Evolutionary conservation across 2,113 vertebrate species (phyloP).

Genomic region (Lepisosteus osseus): DNA sequence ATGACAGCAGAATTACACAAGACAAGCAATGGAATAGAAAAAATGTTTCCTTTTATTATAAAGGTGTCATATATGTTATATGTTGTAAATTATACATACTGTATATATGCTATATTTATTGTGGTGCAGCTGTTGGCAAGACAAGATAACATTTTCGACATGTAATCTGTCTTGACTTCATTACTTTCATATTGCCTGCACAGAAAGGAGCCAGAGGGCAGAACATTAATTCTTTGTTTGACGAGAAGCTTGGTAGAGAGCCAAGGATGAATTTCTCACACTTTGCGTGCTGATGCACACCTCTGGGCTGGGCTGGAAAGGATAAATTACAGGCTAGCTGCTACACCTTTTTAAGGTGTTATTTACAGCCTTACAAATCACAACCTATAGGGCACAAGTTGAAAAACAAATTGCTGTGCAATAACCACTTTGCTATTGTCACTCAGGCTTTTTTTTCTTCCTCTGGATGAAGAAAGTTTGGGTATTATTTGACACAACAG

Average conservation of each 20-base stretch:
- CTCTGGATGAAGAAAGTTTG: too few relatives aligned
- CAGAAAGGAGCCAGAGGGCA: constrained; percentile 66
- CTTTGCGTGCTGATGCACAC: constrained; percentile 66
- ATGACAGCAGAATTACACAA: constrained; percentile 41
- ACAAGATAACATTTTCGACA: constrained; percentile 64
- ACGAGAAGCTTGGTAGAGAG: constrained; percentile 59
- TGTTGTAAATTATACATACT: too few relatives aligned
- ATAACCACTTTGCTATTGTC: constrained; percentile 5
- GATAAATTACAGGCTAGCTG: constrained; percentile 44
- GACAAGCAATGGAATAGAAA: constrained; percentile 9
- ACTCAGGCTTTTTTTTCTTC: not conserved
- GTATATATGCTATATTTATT: constrained; percentile 43
- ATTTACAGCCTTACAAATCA: constrained; percentile 42
- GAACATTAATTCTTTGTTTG: constrained; percentile 72
- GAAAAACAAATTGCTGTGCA: constrained; percentile 13
- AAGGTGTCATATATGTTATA: constrained; percentile 10
- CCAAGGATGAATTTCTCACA: constrained; percentile 68
- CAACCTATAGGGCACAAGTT: not conserved
- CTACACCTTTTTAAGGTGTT: constrained; percentile 43
- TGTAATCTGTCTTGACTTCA: constrained; percentile 71
- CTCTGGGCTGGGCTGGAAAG: constrained; percentile 46
- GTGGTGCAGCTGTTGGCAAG: constrained; percentile 67
- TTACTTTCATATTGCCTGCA: constrained; percentile 66
- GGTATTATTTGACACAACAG: too few relatives aligned
- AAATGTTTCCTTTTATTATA: constrained; percentile 2